Evolutionary conservation across 2,797 vertebrate species (phyloP), one percentile per base, ranked within the genome.

Genomic region (Echiichthys vipera): DNA sequence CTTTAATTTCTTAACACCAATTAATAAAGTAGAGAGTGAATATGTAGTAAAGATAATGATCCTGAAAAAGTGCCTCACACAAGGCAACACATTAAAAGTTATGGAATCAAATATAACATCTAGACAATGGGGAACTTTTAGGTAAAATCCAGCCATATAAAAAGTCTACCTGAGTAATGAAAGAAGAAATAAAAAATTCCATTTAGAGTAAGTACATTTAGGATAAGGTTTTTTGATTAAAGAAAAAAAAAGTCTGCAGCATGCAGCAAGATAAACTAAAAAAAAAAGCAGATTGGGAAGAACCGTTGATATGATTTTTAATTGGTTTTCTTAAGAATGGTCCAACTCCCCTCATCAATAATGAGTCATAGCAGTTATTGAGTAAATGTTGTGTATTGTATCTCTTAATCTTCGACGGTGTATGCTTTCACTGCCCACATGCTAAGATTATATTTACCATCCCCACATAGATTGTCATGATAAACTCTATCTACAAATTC

Each of bases 351-450:
- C 17, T 14, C 50, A 42, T 66, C 18, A 49, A 68, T 51, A 55
- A 65, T 56, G 47, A 66, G 39, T 46, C 24, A 39, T 15, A 43
- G 14, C n/a, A 30, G 22, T 45, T 49, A 34, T 71, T 45, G 18
- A 63, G 40, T 34, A 5, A 67, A 47, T 39, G 32, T 42, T 67
- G 55, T 68, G 13, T 62, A 32, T 72, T 78, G 65, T 66, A 39
- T 47, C 22, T 59, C 8, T 37, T 51, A 22, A 62, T 55, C 37
- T 22, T 65, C 47, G 45, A 18, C 58, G 22, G 27, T 53, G 15
- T 53, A 53, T 65, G 56, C 73, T 68, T 65, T 76, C 40, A 64
- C 63, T 57, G 14, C 61, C 64, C 66, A 69, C 49, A 46, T 51
- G 25, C 14, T 55, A 25, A 47, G 25, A 81, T 69, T 65, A 49